Evolutionary conservation across 1,140 invertebrate genomes (phyloP).

Genomic region (Rhyzopertha dominica): DNA sequence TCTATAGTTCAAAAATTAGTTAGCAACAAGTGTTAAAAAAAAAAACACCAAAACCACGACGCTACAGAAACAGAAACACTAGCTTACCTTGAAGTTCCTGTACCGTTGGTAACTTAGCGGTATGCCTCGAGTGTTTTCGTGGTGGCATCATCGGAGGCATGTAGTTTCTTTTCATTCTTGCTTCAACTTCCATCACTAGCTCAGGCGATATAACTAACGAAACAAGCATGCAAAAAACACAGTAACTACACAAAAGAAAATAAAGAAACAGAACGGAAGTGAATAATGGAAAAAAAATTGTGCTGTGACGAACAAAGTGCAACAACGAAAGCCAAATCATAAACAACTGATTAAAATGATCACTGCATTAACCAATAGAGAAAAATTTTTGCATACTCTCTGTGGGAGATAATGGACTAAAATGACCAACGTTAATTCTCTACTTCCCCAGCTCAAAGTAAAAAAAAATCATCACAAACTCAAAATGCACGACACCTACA

Average conservation of each 20-base stretch:
- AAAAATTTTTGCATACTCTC: too few species aligned
- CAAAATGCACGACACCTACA: too few species aligned
- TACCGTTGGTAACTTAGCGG: slow-evolving; percentile 50
- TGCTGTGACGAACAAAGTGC: slow-evolving; percentile 6
- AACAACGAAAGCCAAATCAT: slow-evolving; percentile 19
- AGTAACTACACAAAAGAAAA: slow-evolving; percentile 41
- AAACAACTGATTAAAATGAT: slow-evolving; percentile 7
- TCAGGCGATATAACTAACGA: slow-evolving; percentile 76
- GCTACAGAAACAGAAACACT: too few species aligned
- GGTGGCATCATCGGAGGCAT: slow-evolving; percentile 43
- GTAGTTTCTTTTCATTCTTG: slow-evolving; percentile 70
- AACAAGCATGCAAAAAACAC: slow-evolving; percentile 52
- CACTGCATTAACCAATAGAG: slow-evolving; percentile 10
- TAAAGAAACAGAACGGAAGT: slow-evolving; percentile 26
- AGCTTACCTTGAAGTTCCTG: slow-evolving; percentile 53
- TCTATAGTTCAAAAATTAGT: too few species aligned
- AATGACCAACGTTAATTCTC: too few species aligned
- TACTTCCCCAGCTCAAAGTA: too few species aligned
- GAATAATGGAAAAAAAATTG: slow-evolving; percentile 7
- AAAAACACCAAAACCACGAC: too few species aligned
- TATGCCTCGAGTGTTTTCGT: slow-evolving; percentile 41
- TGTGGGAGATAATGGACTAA: too few species aligned
- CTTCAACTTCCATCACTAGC: slow-evolving; percentile 80
- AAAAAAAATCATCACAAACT: too few species aligned
- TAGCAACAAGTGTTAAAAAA: too few species aligned